Conservation (phyloP, 2,888 invertebrate genomes). For the Alsophila aescularia region DNA sequence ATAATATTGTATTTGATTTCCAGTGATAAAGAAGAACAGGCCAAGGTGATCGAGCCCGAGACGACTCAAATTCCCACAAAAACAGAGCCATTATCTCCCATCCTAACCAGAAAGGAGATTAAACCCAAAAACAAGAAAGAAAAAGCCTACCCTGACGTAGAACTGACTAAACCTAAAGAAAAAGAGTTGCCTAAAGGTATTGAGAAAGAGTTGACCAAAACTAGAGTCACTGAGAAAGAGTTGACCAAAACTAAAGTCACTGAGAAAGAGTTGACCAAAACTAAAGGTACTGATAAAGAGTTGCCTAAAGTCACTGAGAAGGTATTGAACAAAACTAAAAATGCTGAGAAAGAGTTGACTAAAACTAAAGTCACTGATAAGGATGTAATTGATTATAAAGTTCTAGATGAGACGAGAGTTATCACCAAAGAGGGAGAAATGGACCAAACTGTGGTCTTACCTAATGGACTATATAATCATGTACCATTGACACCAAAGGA, state of each 20-base stretch:
- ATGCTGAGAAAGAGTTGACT: neutral
- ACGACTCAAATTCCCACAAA: constrained; percentile 44
- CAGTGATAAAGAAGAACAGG: constrained; percentile 54
- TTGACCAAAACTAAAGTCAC: neutral
- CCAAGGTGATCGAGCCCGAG: constrained; percentile 36
- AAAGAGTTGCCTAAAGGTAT: neutral
- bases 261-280: constrained; percentile 8
- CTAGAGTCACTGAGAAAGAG: neutral
- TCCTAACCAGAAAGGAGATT: constrained; percentile 44
- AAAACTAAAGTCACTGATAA: neutral
- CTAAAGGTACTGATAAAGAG: neutral
- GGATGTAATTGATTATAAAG: constrained; percentile 12
- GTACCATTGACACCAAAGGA: constrained; percentile 53
- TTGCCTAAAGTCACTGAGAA: constrained; percentile 1
- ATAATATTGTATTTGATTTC: neutral
- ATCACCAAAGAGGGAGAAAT: constrained; percentile 43
- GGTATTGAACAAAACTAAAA: constrained; percentile 1
- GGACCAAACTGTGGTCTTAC: constrained; percentile 64
- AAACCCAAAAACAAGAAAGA: constrained; percentile 37
- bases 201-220: constrained; percentile 1
- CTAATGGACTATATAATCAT: constrained; percentile 61
- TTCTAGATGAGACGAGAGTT: constrained; percentile 54
- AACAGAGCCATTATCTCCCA: constrained; percentile 52
- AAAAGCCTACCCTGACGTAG: constrained; percentile 18
- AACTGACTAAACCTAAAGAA: neutral